Evolutionary conservation across 2,888 invertebrate genomes (phyloP).

Genomic region (Leuctra nigra): DNA sequence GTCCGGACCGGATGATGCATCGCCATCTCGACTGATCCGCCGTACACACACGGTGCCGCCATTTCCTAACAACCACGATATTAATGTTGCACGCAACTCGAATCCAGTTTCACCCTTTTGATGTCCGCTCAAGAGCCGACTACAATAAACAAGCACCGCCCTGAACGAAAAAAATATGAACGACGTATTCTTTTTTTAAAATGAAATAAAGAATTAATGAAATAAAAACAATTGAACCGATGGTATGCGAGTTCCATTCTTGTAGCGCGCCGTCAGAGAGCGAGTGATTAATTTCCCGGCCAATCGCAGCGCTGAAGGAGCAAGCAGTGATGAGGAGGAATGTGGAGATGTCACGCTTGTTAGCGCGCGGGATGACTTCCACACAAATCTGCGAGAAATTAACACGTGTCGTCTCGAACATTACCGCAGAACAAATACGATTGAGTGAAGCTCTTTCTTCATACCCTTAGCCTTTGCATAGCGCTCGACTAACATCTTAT

Average conservation of each 20-base stretch:
- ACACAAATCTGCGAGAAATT: too few species aligned
- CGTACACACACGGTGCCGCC: constrained; percentile 14
- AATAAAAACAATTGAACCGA: constrained; percentile 6
- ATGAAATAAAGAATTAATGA: constrained; percentile 13
- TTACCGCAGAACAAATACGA: too few species aligned
- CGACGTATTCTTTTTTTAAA: not conserved
- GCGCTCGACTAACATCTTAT: too few species aligned
- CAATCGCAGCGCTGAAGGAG: not conserved
- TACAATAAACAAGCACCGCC: constrained; percentile 16
- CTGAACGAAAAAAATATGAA: not conserved
- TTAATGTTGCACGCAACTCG: constrained; percentile 20
- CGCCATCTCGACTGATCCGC: too few species aligned
- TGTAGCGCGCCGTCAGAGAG: too few species aligned
- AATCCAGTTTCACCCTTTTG: constrained; percentile 19
- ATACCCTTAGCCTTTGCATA: too few species aligned
- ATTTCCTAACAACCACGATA: constrained; percentile 13
- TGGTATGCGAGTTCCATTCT: not conserved
- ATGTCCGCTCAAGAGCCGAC: constrained; percentile 5
- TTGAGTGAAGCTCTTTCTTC: too few species aligned
- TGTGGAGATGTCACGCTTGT: not conserved
- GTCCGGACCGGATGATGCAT: too few species aligned
- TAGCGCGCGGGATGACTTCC: not conserved
- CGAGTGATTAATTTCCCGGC: constrained; percentile 14
- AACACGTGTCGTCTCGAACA: too few species aligned
- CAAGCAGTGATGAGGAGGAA: constrained; percentile 9